Evolutionary conservation across 2,797 vertebrate genomes (phyloP).

Genomic region (Liasis olivaceus): DNA sequence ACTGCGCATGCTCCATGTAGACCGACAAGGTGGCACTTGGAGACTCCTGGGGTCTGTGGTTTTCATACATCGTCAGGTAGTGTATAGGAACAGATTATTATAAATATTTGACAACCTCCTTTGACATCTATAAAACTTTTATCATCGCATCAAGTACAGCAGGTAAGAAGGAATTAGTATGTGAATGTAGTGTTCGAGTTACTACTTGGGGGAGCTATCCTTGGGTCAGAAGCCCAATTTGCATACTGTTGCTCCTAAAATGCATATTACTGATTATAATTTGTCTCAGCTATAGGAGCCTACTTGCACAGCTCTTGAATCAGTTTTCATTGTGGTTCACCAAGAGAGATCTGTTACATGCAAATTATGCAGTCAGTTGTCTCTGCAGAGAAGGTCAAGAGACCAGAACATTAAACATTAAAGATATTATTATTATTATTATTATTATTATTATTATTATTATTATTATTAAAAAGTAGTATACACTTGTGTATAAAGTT

Average conservation of each 20-base stretch:
- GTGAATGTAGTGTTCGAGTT: not conserved
- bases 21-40: constrained; percentile 90
- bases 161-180: not conserved
- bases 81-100: not conserved
- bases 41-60: constrained; percentile 89
- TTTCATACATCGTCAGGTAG: constrained; percentile 90
- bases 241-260: not conserved
- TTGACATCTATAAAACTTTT: not conserved
- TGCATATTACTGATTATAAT: not conserved
- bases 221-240: not conserved
- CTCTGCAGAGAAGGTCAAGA: not conserved
- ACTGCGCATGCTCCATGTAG: constrained; percentile 89
- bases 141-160: not conserved
- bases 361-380: not conserved
- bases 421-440: not conserved
- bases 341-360: not conserved
- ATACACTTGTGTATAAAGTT: not conserved
- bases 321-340: not conserved
- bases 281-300: not conserved
- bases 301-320: too few species aligned
- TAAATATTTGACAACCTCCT: not conserved
- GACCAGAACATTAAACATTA: not conserved
- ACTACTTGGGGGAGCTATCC: too few species aligned
- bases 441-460: not conserved
- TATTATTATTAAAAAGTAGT: not conserved